Conservation (phyloP, 2,888 invertebrate species). For the Cataglyphis livida region DNA sequence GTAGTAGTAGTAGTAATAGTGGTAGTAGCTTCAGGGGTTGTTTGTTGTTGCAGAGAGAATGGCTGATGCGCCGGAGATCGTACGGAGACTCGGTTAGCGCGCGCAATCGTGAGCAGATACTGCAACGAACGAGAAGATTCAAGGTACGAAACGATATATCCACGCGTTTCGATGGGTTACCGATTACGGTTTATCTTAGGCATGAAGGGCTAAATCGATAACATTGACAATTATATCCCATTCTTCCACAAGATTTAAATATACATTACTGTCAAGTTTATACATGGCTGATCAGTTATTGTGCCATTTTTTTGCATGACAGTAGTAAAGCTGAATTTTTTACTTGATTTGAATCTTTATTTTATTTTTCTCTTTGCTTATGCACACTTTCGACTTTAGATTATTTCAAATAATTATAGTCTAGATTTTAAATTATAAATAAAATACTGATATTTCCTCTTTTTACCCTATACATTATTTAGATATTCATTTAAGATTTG, state of each 20-base stretch:
- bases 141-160: constrained; percentile 69
- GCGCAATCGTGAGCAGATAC: constrained; percentile 76
- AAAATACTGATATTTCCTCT: neutral
- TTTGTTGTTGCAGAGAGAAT: constrained; percentile 81
- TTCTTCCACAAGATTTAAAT: neutral
- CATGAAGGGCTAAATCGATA: constrained; percentile 13
- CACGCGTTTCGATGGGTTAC: constrained; percentile 23
- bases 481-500: neutral
- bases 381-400: neutral
- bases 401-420: neutral
- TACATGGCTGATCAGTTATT: neutral
- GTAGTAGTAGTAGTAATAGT: neutral
- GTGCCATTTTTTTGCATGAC: neutral
- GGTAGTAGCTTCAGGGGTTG: constrained; percentile 69
- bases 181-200: constrained; percentile 27
- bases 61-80: constrained; percentile 78
- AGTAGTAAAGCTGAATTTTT: neutral
- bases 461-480: neutral
- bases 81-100: constrained; percentile 80
- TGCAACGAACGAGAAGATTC: constrained; percentile 67
- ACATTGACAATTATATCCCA: neutral
- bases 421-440: constrained; percentile 1
- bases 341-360: neutral
- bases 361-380: neutral
- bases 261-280: neutral